Percentiles rank a stretch among this genome's conserved stretches.
These are phyloP conservation scores for Cephus pulcher DNA, from an alignment of 2,888 invertebrate genomes.

Conservation along the genomic window DNA sequence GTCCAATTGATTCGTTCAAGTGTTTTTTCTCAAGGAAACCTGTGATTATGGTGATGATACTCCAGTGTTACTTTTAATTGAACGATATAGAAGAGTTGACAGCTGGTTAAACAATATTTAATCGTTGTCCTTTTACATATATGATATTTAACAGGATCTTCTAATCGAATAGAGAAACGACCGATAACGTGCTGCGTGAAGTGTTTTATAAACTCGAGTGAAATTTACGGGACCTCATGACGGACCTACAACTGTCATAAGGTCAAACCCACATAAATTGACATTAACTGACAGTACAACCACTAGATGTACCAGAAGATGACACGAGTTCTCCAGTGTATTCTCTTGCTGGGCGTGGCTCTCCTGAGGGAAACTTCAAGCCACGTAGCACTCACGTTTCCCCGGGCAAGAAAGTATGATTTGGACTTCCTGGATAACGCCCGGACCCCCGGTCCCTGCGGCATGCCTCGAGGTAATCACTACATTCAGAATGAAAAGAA, in stretches of 20 bases:
- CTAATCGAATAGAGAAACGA: too few species aligned
- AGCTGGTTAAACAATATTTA: too few species aligned
- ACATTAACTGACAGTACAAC: too few species aligned
- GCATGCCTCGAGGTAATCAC: conserved; percentile 91
- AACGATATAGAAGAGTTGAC: neutral
- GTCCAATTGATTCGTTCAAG: conserved; percentile 18
- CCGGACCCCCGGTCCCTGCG: conserved; percentile 91
- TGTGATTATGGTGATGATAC: conserved; percentile 2
- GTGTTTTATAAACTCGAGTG: too few species aligned
- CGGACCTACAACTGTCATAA: too few species aligned
- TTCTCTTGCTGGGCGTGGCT: conserved; percentile 33
- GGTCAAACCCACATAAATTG: too few species aligned
- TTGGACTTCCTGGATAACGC: conserved; percentile 94
- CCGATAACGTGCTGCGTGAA: too few species aligned
- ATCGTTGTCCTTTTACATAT: too few species aligned
- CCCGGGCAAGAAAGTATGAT: conserved; percentile 88
- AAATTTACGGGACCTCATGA: too few species aligned
- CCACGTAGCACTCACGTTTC: conserved; percentile 91
- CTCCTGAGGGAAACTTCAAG: conserved; percentile 48
- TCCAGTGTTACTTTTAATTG: conserved; percentile 6
- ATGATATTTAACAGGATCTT: too few species aligned
- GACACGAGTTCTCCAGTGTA: neutral
- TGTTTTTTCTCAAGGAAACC: conserved; percentile 24
- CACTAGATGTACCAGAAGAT: too few species aligned
- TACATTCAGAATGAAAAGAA: neutral